A percentile compares a stretch with the other conserved stretches of the same genome.
Conservation (phyloP, 1,140 invertebrate species). For the Copidosoma floridanum region DNA sequence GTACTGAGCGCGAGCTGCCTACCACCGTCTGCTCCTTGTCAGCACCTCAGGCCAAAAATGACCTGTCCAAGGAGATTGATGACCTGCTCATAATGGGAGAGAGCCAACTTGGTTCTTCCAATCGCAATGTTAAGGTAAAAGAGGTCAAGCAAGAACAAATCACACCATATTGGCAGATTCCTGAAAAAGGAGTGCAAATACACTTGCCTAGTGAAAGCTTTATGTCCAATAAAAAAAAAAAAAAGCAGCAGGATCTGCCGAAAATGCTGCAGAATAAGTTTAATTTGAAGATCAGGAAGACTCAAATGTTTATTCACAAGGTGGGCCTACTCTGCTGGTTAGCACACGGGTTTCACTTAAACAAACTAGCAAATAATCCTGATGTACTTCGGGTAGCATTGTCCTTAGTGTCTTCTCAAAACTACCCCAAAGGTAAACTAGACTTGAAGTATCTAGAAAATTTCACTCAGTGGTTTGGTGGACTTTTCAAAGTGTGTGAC, state of each 20-base stretch:
- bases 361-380: conserved; percentile 67
- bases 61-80: conserved; percentile 36
- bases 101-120: conserved; percentile 18
- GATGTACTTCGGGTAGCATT: conserved; percentile 67
- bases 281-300: conserved; percentile 73
- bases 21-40: conserved; percentile 19
- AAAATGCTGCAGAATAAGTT: conserved; percentile 70
- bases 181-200: conserved; percentile 70
- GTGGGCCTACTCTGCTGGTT: conserved; percentile 81
- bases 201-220: conserved; percentile 50
- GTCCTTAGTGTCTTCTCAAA: conserved; percentile 70
- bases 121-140: no score
- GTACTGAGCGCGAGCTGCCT: conserved; percentile 5
- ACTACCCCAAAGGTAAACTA: conserved; percentile 70
- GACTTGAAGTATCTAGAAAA: conserved; percentile 74
- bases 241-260: conserved; percentile 69
- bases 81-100: conserved; percentile 39
- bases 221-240: conserved; percentile 55
- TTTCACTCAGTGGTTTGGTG: conserved; percentile 75
- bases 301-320: conserved; percentile 81
- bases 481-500: conserved; percentile 58
- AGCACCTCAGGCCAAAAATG: conserved; percentile 6
- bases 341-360: conserved; percentile 77
- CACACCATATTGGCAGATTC: conserved; percentile 58
- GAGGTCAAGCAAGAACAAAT: conserved; percentile 13